Conservation (phyloP, 1,140 invertebrate species). For the Dendroctonus ponderosae region DNA sequence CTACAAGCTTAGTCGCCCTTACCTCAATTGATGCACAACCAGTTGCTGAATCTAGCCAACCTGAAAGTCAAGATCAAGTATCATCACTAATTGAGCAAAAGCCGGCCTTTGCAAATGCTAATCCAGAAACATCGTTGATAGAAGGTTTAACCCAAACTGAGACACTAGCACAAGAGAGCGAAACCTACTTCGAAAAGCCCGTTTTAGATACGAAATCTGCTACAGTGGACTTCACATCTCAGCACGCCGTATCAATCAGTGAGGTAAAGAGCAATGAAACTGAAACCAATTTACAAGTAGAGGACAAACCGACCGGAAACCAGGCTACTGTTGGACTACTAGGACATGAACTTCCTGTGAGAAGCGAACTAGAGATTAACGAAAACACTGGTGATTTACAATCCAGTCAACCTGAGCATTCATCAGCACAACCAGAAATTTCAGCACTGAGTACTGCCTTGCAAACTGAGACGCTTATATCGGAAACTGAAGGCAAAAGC, state of each 20-base stretch:
- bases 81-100: slow-evolving; percentile 39
- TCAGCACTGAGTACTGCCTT: slow-evolving; percentile 40
- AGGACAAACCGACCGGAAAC: slow-evolving; percentile 15
- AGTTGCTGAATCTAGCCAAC: slow-evolving; percentile 51
- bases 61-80: slow-evolving; percentile 44
- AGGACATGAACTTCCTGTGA: slow-evolving; percentile 36
- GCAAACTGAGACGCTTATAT: slow-evolving; percentile 41
- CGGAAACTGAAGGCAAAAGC: slow-evolving; percentile 45
- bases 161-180: slow-evolving; percentile 56
- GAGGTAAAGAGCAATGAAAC: slow-evolving; percentile 41
- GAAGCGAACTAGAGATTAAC: slow-evolving; percentile 37
- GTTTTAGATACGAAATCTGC: slow-evolving; percentile 51
- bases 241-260: slow-evolving; percentile 50
- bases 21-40: slow-evolving; percentile 48
- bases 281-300: slow-evolving; percentile 21
- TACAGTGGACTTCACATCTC: slow-evolving; percentile 51
- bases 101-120: slow-evolving; percentile 42
- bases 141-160: slow-evolving; percentile 50
- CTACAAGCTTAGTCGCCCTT: slow-evolving; percentile 46
- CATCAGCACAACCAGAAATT: slow-evolving; percentile 38
- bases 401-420: slow-evolving; percentile 21
- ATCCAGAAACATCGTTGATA: slow-evolving; percentile 50
- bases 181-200: slow-evolving; percentile 53
- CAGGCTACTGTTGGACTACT: slow-evolving; percentile 35
- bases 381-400: slow-evolving; percentile 31